Percentiles rank a stretch among this genome's conserved stretches.
phyloP scores from a whole-genome alignment of 1,140 invertebrate species.

The Spodoptera litura region DNA sequence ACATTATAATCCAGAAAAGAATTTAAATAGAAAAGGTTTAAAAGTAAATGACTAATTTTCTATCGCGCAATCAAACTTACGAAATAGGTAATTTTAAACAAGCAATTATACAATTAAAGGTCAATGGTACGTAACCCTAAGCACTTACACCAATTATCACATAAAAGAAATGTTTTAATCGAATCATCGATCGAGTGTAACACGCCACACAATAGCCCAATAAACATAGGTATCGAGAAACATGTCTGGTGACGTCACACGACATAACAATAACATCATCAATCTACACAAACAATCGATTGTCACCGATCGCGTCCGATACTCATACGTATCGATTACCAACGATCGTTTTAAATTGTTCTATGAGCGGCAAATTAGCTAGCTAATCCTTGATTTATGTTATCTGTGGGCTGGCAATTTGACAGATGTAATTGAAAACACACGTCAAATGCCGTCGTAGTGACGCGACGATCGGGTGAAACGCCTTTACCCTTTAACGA shows the following conservation, averaged over 20 bases:
- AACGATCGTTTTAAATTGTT: conserved; percentile 39
- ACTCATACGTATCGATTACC: conserved; percentile 35
- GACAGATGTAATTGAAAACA: conserved; percentile 40
- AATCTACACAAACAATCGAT: conserved; percentile 42
- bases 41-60: not conserved
- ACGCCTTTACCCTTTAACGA: conserved; percentile 24
- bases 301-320: conserved; percentile 43
- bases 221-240: conserved; percentile 37
- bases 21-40: too few relatives aligned
- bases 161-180: conserved; percentile 29
- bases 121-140: conserved; percentile 31
- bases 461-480: conserved; percentile 5
- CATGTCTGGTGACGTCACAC: conserved; percentile 17
- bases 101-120: conserved; percentile 22
- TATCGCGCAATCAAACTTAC: not conserved
- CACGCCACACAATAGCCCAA: conserved; percentile 22
- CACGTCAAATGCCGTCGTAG: not conserved
- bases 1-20: too few relatives aligned
- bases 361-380: conserved; percentile 41
- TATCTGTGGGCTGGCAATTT: conserved; percentile 38
- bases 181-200: conserved; percentile 16
- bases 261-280: conserved; percentile 42
- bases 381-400: conserved; percentile 40
- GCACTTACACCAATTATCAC: conserved; percentile 35
- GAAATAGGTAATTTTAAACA: conserved; percentile 11